Conservation (phyloP, 2,797 vertebrate species). For the Poeciliopsis turneri region DNA sequence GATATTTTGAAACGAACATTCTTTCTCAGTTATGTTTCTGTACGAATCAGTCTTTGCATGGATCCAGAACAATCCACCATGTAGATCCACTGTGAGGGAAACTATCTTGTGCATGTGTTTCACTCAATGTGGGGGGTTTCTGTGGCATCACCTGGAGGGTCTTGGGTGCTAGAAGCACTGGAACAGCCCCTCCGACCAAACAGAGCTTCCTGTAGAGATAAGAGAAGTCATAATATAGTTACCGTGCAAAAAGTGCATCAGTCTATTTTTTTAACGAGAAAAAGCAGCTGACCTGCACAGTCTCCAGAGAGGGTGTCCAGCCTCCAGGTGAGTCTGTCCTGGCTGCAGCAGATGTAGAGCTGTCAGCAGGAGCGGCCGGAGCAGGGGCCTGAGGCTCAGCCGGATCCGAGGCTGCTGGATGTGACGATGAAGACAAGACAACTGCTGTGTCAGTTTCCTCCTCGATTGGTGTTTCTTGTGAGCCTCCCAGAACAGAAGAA, state of each 20-base stretch:
- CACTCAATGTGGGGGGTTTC: conserved; percentile 58
- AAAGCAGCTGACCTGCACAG: conserved; percentile 72
- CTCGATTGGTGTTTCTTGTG: conserved; percentile 64
- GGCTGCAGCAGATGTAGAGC: conserved; percentile 17
- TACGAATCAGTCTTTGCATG: background rate
- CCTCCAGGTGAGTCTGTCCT: conserved; percentile 62
- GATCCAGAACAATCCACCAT: conserved; percentile 14
- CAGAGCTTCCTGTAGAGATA: conserved; percentile 70
- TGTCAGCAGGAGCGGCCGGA: background rate
- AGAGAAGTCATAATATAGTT: background rate
- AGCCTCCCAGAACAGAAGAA: conserved; percentile 61
- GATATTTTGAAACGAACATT: conserved; percentile 31
- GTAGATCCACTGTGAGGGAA: conserved; percentile 15
- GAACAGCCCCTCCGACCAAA: conserved; percentile 63
- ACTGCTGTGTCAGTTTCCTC: conserved; percentile 44
- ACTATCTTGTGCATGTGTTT: conserved; percentile 28
- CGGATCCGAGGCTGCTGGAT: conserved; percentile 35
- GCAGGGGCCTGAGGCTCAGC: conserved; percentile 21
- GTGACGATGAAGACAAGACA: conserved; percentile 16
- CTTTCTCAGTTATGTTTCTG: conserved; percentile 9
- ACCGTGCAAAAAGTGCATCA: background rate
- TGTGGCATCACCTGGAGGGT: conserved; percentile 46
- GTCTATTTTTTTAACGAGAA: background rate
- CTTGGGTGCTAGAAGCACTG: conserved; percentile 64
- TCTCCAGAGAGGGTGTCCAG: conserved; percentile 64